Evolutionary conservation across 2,113 vertebrate genomes (phyloP).

Genomic region (Sminthopsis crassicaudata): DNA sequence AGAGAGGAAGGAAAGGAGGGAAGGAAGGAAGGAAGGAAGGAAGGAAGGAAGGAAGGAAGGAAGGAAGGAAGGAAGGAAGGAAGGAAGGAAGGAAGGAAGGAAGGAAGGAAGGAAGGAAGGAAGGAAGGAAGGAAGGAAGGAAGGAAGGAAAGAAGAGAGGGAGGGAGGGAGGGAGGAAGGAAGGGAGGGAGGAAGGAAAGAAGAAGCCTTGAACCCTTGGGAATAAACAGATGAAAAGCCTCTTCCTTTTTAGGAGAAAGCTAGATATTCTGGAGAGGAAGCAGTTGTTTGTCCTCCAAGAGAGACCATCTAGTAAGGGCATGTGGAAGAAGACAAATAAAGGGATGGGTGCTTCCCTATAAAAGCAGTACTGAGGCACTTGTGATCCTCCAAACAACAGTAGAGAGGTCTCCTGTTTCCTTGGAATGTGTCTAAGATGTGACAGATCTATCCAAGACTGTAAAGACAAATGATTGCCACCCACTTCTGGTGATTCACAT

Average conservation of each 20-base stretch:
- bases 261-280: background rate
- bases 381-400: background rate
- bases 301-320: background rate
- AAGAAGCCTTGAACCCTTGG: background rate
- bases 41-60: too few relatives aligned
- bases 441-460: background rate
- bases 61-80: too few relatives aligned
- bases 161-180: too few relatives aligned
- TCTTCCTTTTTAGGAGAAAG: background rate
- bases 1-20: too few relatives aligned
- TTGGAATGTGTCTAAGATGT: background rate
- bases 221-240: background rate
- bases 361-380: background rate
- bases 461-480: background rate
- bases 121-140: too few relatives aligned
- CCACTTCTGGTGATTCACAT: background rate
- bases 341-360: background rate
- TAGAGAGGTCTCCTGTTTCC: background rate
- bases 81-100: too few relatives aligned
- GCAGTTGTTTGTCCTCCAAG: background rate
- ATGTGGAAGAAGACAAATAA: background rate
- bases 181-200: fast-evolving
- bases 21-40: too few relatives aligned
- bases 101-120: too few relatives aligned
- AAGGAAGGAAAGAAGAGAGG: too few relatives aligned